These are phyloP conservation scores for Eleginops maclovinus DNA, from an alignment of 2,113 vertebrate species.

Conservation along the genomic window DNA sequence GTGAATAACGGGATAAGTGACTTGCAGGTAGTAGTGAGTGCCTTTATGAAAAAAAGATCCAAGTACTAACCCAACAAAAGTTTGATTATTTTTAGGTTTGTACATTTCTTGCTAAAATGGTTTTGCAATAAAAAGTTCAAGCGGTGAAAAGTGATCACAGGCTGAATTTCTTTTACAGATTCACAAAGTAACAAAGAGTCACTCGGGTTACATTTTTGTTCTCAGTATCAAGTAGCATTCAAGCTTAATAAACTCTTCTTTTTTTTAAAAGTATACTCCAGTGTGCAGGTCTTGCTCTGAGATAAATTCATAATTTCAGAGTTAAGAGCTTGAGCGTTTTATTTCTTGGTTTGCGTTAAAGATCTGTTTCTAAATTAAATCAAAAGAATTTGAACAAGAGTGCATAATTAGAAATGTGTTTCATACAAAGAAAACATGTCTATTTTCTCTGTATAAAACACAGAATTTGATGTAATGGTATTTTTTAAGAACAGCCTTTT, in stretches of 20 bases:
- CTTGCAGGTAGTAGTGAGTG: not conserved
- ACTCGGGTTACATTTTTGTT: constrained; percentile 29
- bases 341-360: constrained; percentile 18
- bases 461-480: not conserved
- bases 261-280: not conserved
- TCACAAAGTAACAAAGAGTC: constrained; percentile 17
- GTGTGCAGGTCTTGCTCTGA: constrained; percentile 23
- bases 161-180: constrained; percentile 25
- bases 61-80: not conserved
- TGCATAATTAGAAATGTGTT: not conserved
- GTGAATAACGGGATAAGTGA: not conserved
- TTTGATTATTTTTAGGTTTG: constrained; percentile 10
- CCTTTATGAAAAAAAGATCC: not conserved
- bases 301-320: constrained; percentile 3
- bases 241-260: constrained; percentile 11
- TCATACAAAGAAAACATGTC: too few relatives aligned
- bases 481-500: not conserved
- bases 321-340: not conserved
- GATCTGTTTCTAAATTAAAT: not conserved
- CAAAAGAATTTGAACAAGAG: constrained; percentile 7
- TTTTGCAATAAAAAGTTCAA: constrained; percentile 25
- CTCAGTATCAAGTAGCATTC: constrained; percentile 17
- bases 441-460: too few relatives aligned
- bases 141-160: constrained; percentile 38
- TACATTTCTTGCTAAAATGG: constrained; percentile 21